These are phyloP conservation scores for Drosophila kambysellisi DNA, from an alignment of 2,888 invertebrate genomes.

Conservation along the genomic window DNA sequence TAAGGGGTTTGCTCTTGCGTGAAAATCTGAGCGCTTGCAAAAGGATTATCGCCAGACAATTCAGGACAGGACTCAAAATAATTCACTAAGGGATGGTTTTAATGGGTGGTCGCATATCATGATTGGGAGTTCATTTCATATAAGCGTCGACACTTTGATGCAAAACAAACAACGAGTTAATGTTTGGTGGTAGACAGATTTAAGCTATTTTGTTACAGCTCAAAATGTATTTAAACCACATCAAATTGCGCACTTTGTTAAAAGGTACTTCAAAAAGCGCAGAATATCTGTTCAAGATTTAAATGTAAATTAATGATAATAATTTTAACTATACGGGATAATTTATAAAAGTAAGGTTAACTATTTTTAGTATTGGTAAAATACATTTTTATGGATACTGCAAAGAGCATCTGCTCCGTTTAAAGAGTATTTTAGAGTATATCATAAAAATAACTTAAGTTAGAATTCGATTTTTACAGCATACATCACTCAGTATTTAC, in stretches of 20 bases:
- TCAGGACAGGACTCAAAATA: constrained; percentile 11
- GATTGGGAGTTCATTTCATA: constrained; percentile 18
- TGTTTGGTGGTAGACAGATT: neutral
- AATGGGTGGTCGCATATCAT: constrained; percentile 15
- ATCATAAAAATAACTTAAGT: too few species aligned
- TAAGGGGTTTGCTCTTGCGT: constrained; percentile 71
- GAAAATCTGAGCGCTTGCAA: constrained; percentile 71
- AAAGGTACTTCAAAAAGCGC: neutral
- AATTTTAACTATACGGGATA: neutral
- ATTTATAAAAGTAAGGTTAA: neutral
- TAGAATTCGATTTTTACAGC: neutral
- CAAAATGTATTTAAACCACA: neutral
- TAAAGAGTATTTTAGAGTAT: neutral
- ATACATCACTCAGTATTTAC: neutral
- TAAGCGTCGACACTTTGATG: constrained; percentile 33
- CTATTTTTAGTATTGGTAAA: neutral
- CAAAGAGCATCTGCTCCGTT: neutral
- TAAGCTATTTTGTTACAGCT: neutral
- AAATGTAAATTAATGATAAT: neutral
- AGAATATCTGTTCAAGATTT: neutral
- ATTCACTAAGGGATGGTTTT: constrained; percentile 17
- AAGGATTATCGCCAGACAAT: constrained; percentile 72
- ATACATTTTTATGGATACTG: neutral
- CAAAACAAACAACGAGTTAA: constrained; percentile 8
- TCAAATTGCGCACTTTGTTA: neutral